phyloP scores from a whole-genome alignment of 2,113 vertebrate species.

The Parus major region DNA sequence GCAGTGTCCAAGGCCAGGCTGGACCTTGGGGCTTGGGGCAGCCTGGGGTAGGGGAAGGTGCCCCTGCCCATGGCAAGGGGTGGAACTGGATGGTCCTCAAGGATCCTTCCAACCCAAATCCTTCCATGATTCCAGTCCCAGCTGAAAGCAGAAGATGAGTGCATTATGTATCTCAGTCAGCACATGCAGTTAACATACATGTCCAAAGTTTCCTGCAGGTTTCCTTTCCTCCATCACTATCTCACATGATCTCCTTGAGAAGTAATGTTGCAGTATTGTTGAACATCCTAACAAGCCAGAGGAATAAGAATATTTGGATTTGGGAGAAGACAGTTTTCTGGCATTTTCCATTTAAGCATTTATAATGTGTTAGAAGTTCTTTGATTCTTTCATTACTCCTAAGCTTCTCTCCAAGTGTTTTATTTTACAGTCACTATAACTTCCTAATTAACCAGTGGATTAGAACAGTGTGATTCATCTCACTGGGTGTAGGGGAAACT shows the following conservation, averaged over 20 bases:
- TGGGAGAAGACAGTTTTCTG: neutral
- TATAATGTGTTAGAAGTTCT: neutral
- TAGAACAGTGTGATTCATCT: neutral
- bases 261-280: neutral
- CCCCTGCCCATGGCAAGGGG: neutral
- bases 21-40: neutral
- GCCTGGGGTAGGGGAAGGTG: neutral
- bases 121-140: neutral
- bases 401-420: neutral
- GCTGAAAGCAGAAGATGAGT: neutral
- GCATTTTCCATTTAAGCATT: neutral
- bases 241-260: neutral
- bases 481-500: neutral
- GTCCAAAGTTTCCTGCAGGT: neutral
- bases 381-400: neutral
- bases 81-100: neutral
- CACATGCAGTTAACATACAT: neutral
- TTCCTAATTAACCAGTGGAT: neutral
- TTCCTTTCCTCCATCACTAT: neutral
- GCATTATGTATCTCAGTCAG: fast-evolving
- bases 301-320: neutral
- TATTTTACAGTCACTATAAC: neutral
- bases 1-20: fast-evolving
- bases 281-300: neutral
- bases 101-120: neutral